Conservation (phyloP, 2,113 vertebrate genomes). For the Struthidea cinerea region DNA sequence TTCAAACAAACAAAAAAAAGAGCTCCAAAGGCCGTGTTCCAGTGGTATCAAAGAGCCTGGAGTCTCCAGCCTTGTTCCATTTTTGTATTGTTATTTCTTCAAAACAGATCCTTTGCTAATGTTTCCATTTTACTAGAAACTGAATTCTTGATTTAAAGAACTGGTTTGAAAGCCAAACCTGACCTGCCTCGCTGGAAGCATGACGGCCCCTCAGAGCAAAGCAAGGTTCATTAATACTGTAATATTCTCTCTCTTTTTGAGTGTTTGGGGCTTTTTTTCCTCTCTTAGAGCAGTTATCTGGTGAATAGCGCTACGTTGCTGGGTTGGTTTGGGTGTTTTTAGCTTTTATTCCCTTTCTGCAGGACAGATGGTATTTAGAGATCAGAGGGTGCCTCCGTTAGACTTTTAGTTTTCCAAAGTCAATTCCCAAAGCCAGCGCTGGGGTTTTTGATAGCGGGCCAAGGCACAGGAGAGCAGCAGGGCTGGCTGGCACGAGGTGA, state of each 20-base stretch:
- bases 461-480: neutral
- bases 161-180: neutral
- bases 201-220: neutral
- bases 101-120: neutral
- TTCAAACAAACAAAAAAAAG: neutral
- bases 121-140: neutral
- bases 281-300: neutral
- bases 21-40: neutral
- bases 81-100: neutral
- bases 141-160: neutral
- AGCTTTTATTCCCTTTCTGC: neutral
- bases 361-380: slow-evolving; percentile 31
- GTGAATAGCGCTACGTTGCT: neutral
- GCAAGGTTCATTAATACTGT: neutral
- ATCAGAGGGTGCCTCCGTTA: neutral
- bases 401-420: neutral
- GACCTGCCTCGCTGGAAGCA: neutral
- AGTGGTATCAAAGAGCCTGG: neutral
- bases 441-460: neutral
- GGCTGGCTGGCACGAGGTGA: neutral
- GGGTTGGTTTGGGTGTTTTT: neutral
- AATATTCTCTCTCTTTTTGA: neutral
- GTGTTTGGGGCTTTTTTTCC: neutral
- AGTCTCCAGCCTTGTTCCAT: neutral
- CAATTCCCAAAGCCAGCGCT: neutral